Evolutionary conservation across 2,113 vertebrate species (phyloP).

Genomic region (Hemichromis elongatus): DNA sequence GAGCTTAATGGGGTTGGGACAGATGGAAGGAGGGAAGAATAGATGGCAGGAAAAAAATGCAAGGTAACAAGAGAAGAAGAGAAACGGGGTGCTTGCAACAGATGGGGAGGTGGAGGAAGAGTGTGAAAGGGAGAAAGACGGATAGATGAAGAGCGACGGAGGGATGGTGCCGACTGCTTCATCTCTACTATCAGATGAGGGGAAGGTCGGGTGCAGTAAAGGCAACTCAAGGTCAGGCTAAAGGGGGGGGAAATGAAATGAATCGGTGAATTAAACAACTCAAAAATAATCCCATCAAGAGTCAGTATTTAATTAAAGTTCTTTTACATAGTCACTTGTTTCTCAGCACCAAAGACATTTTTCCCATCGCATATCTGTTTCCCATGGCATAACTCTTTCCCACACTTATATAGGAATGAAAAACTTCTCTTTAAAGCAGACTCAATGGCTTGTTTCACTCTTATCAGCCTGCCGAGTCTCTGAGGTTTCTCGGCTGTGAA

Average conservation of each 20-base stretch:
- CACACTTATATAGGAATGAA: constrained; percentile 52
- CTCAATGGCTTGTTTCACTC: constrained; percentile 56
- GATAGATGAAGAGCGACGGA: background rate
- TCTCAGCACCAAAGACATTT: constrained; percentile 23
- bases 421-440: constrained; percentile 35
- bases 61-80: background rate
- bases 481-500: constrained; percentile 53
- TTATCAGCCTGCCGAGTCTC: constrained; percentile 55
- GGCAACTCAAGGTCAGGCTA: constrained; percentile 29
- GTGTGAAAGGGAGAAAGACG: background rate
- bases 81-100: background rate
- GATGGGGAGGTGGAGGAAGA: background rate
- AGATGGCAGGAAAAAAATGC: background rate
- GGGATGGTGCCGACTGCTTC: background rate
- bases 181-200: constrained; percentile 14
- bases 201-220: background rate
- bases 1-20: constrained; percentile 7
- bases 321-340: constrained; percentile 15
- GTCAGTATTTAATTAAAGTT: constrained; percentile 54
- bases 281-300: constrained; percentile 48
- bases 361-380: constrained; percentile 50
- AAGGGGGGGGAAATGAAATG: background rate
- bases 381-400: constrained; percentile 57
- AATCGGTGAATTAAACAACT: constrained; percentile 7
- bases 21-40: background rate